Percentiles rank a stretch among this genome's conserved stretches.
These are phyloP conservation scores for Danionella cerebrum DNA, from an alignment of 2,113 vertebrate species.

Conservation along the genomic window DNA sequence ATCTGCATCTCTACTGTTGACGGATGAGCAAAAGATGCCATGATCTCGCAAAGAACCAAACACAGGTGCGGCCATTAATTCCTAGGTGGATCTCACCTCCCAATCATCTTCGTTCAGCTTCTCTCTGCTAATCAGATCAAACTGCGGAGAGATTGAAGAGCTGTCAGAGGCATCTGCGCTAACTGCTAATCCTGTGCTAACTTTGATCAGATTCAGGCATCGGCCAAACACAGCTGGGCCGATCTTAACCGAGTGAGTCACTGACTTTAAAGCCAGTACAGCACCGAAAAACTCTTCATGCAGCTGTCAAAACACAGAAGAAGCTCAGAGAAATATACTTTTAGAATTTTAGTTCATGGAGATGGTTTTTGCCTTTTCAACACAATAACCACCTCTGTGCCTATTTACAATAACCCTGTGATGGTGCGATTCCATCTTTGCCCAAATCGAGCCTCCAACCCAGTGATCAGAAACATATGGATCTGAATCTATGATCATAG, in stretches of 20 bases:
- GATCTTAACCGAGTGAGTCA: constrained; percentile 48
- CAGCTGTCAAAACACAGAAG: constrained; percentile 63
- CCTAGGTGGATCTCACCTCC: constrained; percentile 42
- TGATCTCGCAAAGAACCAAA: constrained; percentile 54
- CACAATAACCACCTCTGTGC: too few species aligned
- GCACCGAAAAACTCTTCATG: constrained; percentile 25
- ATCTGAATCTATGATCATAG: too few species aligned
- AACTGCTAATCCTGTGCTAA: constrained; percentile 9
- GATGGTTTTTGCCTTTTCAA: not conserved
- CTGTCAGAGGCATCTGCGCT: constrained; percentile 51
- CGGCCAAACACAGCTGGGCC: constrained; percentile 46
- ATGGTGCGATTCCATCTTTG: too few species aligned
- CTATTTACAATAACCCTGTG: too few species aligned
- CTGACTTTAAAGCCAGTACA: constrained; percentile 39
- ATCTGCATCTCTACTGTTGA: constrained; percentile 55
- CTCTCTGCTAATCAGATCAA: constrained; percentile 47
- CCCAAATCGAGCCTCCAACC: too few species aligned
- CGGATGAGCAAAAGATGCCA: constrained; percentile 50
- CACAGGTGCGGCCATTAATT: constrained; percentile 69
- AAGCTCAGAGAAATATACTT: not conserved
- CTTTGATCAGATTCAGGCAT: constrained; percentile 61
- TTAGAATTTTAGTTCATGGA: not conserved
- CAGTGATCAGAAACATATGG: too few species aligned
- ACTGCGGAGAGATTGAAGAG: constrained; percentile 34
- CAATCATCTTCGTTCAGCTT: constrained; percentile 30